Base-by-base conservation (phyloP, 2,113 vertebrate genomes). In the Atractosteus spatula region DNA sequence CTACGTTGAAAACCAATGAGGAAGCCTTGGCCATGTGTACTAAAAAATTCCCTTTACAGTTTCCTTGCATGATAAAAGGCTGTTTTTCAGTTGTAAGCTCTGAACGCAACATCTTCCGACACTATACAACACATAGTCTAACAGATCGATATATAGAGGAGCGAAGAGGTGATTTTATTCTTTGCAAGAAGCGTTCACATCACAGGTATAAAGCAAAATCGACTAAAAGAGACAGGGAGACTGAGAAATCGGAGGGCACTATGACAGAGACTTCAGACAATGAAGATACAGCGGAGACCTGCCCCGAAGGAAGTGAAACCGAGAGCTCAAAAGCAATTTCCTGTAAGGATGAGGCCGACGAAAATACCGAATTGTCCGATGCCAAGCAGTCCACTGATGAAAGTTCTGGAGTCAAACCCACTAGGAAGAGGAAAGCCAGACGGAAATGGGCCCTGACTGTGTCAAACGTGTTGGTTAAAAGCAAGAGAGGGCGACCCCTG, bases 21-120 rank as follows among this genome's bases (percentile, higher is more conserved):
- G 95, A 96, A 61, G 97, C 97, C 6, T 86, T 95, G 0, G 92
- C 93, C 0, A 91, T 98, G 78, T 99, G 97, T 82, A 96, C 92
- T 0, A 96, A 94, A 77, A 91, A 82, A 45, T 93, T 91, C 81
- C 88, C 93, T 42, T 88, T 95, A 12, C 97, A 98, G 16, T 99
- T 97, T 77, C 96, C 97, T 0, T 99, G 97, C 76, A 98, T 98
- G 97, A 95, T 99, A 76, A 95, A 96, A 78, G 96, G 96, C 2
- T 99, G 97, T n/a, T 93, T 95, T 0, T 96, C 94, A 0, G 94
- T 99, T 51, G 93, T 96, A 77, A 95, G 93, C 54, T 97, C 94
- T 0, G 97, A 99, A 80, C 91, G 91, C 65, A 95, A 93, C 81
- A 93, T 97, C 42, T 91, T 98, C 70, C 95, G 95, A 67, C 97